Base-by-base conservation (phyloP, 2,888 invertebrate species). In the Ametastegia equiseti region DNA sequence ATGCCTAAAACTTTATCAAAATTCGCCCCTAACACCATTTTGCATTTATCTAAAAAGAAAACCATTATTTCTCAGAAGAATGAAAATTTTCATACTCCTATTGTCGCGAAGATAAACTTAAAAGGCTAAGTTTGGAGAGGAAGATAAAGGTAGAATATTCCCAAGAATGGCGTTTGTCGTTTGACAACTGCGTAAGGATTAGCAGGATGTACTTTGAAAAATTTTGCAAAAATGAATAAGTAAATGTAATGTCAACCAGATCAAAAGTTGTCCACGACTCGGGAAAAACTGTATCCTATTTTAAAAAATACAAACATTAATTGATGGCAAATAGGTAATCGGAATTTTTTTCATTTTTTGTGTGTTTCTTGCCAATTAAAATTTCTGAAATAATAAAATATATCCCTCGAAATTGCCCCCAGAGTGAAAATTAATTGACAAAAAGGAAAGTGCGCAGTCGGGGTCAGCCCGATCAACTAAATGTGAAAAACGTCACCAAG, bases 401-500 rank as follows among this genome's bases (percentile, higher is more conserved):
- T 6, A 4, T 23, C 9, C 11, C 23, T 54, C 1, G 23, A 54
- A 54, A 54, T 54, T 54, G 23, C 23, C 7, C 54, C 23, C 23
- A 19, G 2, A 54, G 23, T 54, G 50, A 9, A 36, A 50, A 33
- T 50, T 13, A 9, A 47, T 27, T n/a, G n/a, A 30, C 3, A 36
- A 36, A 75, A 27, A 19, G 9, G 4, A 50, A 19, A 19, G 54
- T 75, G 54, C 27, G 71, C 69, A 39, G n/a, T n/a, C n/a, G 27
- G 60, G 36, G 19, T 19, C 15, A 7, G n/a, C 54, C 63, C 33
- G 27, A 19, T 71, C n/a, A n/a, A n/a, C 77, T 60, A 57, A 77
- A 33, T 57, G 77, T 77, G 19, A 77, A 54, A 60, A 60, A 77
- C 81, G 81, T 82, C 84, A 82, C 50, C 80, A 65, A 81, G 83